Percentiles rank a stretch among this genome's conserved stretches.
These are phyloP conservation scores for Lasioglossum calceatum DNA, from an alignment of 2,888 invertebrate species.

Conservation along the genomic window DNA sequence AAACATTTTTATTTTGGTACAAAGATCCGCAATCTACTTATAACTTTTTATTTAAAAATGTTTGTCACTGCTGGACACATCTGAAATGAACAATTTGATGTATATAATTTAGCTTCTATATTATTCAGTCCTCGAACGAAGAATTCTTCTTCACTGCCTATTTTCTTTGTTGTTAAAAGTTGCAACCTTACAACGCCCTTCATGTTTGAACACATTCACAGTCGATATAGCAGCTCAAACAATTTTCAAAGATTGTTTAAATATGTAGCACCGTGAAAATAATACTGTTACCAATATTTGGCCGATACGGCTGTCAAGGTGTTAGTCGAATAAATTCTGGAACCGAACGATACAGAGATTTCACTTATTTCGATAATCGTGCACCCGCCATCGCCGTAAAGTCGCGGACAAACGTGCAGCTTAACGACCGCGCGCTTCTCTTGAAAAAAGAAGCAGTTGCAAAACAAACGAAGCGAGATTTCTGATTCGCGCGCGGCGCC, in stretches of 20 bases:
- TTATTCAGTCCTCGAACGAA: neutral
- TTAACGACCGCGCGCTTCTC: neutral
- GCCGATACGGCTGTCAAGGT: too few relatives aligned
- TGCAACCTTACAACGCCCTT: too few relatives aligned
- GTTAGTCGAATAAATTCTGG: too few relatives aligned
- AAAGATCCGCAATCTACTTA: neutral
- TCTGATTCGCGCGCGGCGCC: neutral
- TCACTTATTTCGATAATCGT: neutral
- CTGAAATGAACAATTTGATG: neutral
- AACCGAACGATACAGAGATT: too few relatives aligned
- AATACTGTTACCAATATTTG: too few relatives aligned
- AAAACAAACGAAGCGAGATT: neutral
- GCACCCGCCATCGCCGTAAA: neutral
- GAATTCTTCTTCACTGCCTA: neutral
- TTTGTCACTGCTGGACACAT: neutral
- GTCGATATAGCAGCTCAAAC: neutral
- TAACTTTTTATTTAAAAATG: neutral
- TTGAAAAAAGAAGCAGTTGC: neutral
- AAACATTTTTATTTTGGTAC: too few relatives aligned
- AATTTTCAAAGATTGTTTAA: neutral
- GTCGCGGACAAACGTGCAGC: neutral
- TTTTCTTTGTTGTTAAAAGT: neutral
- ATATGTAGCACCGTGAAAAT: too few relatives aligned
- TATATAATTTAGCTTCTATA: too few relatives aligned
- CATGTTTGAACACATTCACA: too few relatives aligned